phyloP scores from a whole-genome alignment of 2,888 invertebrate genomes.

The Ophonus ardosiacus region DNA sequence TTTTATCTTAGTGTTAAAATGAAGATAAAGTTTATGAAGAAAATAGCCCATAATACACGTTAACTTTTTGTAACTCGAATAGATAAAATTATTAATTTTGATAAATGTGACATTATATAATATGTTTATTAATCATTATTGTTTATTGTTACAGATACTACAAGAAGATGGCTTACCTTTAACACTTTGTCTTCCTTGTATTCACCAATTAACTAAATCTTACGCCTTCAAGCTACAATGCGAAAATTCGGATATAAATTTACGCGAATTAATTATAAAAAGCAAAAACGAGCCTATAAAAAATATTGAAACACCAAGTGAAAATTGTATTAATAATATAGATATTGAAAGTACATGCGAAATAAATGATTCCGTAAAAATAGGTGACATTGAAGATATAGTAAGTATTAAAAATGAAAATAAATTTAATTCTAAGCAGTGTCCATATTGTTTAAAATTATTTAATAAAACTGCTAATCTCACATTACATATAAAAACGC shows the following conservation, averaged over 20 bases:
- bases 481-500: conserved; percentile 58
- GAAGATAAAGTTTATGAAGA: too few relatives aligned
- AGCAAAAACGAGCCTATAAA: not conserved
- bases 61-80: too few relatives aligned
- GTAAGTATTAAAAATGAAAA: not conserved
- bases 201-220: conserved; percentile 46
- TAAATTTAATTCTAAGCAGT: conserved; percentile 18
- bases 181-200: conserved; percentile 54
- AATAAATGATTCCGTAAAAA: not conserved
- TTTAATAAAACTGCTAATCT: conserved; percentile 57
- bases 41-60: too few relatives aligned
- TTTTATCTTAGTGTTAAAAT: too few relatives aligned
- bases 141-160: conserved; percentile 46
- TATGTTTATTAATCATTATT: not conserved
- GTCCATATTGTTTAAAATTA: conserved; percentile 53
- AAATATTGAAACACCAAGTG: not conserved
- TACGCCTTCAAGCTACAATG: conserved; percentile 58
- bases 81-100: too few relatives aligned
- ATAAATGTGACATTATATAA: too few relatives aligned
- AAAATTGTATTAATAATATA: not conserved
- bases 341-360: not conserved
- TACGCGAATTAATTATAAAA: conserved; percentile 36
- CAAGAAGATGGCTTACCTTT: conserved; percentile 56
- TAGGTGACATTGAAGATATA: not conserved
- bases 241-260: conserved; percentile 55